Evolutionary conservation across 37 sponge, comb jelly and placozoan genomes (phyloP).

Genomic region (Ianthella basta): DNA sequence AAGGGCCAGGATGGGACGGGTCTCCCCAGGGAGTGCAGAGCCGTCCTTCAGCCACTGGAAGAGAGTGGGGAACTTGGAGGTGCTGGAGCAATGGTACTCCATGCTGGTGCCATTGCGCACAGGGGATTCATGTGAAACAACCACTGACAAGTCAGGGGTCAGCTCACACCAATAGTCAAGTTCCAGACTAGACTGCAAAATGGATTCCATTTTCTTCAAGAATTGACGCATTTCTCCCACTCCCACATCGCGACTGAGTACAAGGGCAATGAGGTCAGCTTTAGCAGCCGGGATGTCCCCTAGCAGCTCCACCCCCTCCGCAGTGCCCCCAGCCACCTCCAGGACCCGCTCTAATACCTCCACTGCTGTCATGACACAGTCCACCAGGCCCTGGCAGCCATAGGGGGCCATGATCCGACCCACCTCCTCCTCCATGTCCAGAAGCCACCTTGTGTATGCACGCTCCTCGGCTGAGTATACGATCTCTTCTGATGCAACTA

Average conservation of each 20-base stretch:
- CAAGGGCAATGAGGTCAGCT: neutral
- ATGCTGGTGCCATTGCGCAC: neutral
- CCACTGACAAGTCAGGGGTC: neutral
- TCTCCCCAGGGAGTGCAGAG: slow-evolving; percentile 1
- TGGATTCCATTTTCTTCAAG: neutral
- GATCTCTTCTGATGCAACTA: neutral
- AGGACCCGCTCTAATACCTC: neutral
- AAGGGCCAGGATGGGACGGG: neutral
- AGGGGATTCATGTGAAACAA: neutral
- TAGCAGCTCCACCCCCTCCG: neutral
- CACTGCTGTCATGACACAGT: neutral
- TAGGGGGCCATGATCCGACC: neutral
- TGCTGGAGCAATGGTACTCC: neutral
- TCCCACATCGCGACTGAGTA: neutral
- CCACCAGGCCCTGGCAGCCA: slow-evolving; percentile 6
- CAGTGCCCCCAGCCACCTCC: neutral
- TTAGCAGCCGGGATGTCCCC: neutral
- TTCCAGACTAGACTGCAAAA: neutral
- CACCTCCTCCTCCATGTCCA: slow-evolving; percentile 5
- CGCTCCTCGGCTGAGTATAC: neutral
- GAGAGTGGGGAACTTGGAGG: slow-evolving; percentile 3
- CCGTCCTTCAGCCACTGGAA: slow-evolving; percentile 27
- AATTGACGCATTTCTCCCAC: neutral
- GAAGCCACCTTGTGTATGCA: slow-evolving; percentile 10
- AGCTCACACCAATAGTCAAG: slow-evolving; percentile 8